A percentile compares a stretch with the other conserved stretches of the same genome.
Evolutionary conservation across 64 coral and sea anemone species (phyloP).

Genomic region (Actinia tenebrosa): DNA sequence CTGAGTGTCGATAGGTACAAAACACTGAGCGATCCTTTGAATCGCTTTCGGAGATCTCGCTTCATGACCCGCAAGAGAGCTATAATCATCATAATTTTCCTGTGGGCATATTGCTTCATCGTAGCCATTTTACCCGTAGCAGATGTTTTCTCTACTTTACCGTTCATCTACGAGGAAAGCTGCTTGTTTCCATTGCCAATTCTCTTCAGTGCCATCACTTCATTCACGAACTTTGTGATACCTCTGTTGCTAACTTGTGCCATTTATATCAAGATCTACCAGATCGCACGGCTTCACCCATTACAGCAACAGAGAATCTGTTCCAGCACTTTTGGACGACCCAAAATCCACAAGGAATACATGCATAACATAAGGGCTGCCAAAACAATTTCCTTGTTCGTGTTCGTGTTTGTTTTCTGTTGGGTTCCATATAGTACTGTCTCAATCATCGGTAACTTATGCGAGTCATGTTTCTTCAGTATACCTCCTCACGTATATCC

Average conservation of each 20-base stretch:
- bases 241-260: conserved; percentile 24
- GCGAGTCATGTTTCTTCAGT: neutral
- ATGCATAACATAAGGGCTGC: conserved; percentile 38
- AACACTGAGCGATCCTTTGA: conserved; percentile 45
- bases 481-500: conserved; percentile 22
- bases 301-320: neutral
- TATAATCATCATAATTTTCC: conserved; percentile 10
- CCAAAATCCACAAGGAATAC: conserved; percentile 2
- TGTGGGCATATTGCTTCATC: conserved; percentile 41
- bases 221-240: conserved; percentile 11
- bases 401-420: conserved; percentile 38
- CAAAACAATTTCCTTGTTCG: conserved; percentile 54
- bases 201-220: neutral
- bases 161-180: neutral
- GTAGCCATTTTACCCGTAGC: conserved; percentile 25
- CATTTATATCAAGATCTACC: conserved; percentile 40
- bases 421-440: conserved; percentile 35
- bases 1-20: conserved; percentile 37
- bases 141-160: neutral
- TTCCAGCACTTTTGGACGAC: neutral
- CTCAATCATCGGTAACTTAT: conserved; percentile 16
- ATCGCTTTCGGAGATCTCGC: conserved; percentile 22
- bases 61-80: conserved; percentile 41
- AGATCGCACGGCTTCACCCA: conserved; percentile 13
- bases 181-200: conserved; percentile 20